Conservation (phyloP, 2,113 vertebrate species). For the human region GRCh38 chr9:9922001-9922500, state of each 20-base stretch:
- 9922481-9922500: not conserved
- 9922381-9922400: not conserved
- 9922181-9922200: accelerated
- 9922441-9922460: not conserved
- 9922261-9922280: accelerated
- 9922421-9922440: not conserved
- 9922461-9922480: not conserved
- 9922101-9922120: not conserved
- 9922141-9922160: accelerated
- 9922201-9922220: no score
- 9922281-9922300: not conserved
- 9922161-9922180: not conserved
- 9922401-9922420: not conserved
- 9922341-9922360: not conserved
- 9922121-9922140: accelerated
- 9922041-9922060: accelerated
- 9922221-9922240: not conserved
- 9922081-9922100: accelerated
- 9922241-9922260: not conserved
- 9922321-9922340: not conserved
- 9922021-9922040: not conserved
- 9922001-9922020: not conserved
- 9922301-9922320: not conserved
- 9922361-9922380: not conserved
- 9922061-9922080: accelerated